Evolutionary conservation across 1,140 invertebrate genomes (phyloP).

Genomic region (Mya arenaria): DNA sequence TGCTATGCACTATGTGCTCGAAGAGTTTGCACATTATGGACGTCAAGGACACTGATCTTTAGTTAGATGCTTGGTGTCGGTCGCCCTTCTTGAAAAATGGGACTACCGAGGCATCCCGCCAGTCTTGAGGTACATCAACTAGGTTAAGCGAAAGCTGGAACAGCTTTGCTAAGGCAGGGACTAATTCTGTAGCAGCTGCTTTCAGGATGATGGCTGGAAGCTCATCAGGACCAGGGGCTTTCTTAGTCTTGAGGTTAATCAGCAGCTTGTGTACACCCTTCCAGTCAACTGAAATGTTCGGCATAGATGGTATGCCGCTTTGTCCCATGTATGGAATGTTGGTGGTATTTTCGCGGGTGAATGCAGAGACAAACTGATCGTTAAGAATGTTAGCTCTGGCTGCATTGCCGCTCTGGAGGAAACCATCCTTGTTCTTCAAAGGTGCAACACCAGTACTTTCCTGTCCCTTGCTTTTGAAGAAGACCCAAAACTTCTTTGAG

Average conservation of each 20-base stretch:
- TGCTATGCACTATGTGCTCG: constrained; percentile 31
- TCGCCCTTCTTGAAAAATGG: constrained; percentile 59
- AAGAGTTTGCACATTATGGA: constrained; percentile 42
- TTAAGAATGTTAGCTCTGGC: constrained; percentile 38
- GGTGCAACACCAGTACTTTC: constrained; percentile 25
- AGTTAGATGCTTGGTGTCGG: constrained; percentile 34
- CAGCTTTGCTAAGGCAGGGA: background rate
- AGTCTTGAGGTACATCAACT: constrained; percentile 19
- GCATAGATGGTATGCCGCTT: background rate
- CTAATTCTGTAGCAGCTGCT: background rate
- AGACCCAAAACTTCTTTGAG: constrained; percentile 33
- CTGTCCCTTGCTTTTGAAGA: constrained; percentile 42
- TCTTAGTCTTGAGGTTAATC: background rate
- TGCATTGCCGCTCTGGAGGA: constrained; percentile 23
- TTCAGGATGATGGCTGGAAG: constrained; percentile 17
- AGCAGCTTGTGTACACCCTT: constrained; percentile 29
- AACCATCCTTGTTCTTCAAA: constrained; percentile 30
- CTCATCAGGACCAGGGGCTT: constrained; percentile 6
- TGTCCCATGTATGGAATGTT: constrained; percentile 9
- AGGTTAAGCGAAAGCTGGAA: constrained; percentile 26
- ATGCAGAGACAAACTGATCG: constrained; percentile 35
- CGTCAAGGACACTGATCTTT: constrained; percentile 51
- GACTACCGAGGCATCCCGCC: constrained; percentile 7
- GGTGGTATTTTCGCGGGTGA: constrained; percentile 1
- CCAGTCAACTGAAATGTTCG: background rate